Percentiles rank a stretch among this genome's conserved stretches.
Evolutionary conservation across 1,140 invertebrate genomes (phyloP).

Genomic region (Limonius californicus): DNA sequence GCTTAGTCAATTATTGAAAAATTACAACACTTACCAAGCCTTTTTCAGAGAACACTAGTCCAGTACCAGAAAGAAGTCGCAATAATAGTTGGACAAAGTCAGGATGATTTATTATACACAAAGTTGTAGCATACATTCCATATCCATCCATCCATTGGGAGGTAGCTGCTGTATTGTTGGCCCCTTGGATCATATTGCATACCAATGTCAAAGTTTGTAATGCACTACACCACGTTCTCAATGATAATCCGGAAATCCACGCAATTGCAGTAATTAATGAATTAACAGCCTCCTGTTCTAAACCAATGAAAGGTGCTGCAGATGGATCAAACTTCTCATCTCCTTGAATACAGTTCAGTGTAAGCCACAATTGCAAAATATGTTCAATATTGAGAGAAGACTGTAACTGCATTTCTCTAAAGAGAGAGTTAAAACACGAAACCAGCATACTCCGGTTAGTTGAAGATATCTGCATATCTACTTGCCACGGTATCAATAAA

Average conservation of each 20-base stretch:
- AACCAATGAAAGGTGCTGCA: slow-evolving; percentile 64
- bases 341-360: slow-evolving; percentile 60
- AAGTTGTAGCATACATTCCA: slow-evolving; percentile 35
- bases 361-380: slow-evolving; percentile 79
- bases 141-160: slow-evolving; percentile 34
- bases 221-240: slow-evolving; percentile 70
- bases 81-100: slow-evolving; percentile 71
- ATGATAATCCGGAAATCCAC: slow-evolving; percentile 62
- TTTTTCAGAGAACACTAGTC: slow-evolving; percentile 53
- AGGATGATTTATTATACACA: slow-evolving; percentile 59
- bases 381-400: slow-evolving; percentile 66
- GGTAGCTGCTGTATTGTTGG: neutral
- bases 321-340: slow-evolving; percentile 53
- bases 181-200: slow-evolving; percentile 37
- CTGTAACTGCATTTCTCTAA: slow-evolving; percentile 55
- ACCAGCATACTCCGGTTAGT: slow-evolving; percentile 58
- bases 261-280: slow-evolving; percentile 66
- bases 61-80: slow-evolving; percentile 66
- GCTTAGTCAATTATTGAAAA: neutral
- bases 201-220: slow-evolving; percentile 50
- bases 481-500: slow-evolving; percentile 42
- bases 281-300: slow-evolving; percentile 66
- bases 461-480: slow-evolving; percentile 27
- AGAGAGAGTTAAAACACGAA: slow-evolving; percentile 66
- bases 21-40: slow-evolving; percentile 50